A percentile compares a stretch with the other conserved stretches of the same genome.
Conservation (phyloP, 2,797 vertebrate species). For the Phataginus tricuspis region DNA sequence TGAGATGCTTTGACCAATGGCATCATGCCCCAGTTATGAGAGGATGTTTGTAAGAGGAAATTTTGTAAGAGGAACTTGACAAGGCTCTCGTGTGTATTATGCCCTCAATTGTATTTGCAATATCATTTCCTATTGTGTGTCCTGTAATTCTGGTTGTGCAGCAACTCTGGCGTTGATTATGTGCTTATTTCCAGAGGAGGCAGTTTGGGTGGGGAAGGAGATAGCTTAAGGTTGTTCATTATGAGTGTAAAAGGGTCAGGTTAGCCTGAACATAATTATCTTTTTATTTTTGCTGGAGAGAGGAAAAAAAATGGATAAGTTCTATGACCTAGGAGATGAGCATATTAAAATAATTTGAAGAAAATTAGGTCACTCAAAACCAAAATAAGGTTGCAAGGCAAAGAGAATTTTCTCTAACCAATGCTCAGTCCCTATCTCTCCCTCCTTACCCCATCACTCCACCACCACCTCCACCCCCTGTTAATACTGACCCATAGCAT, state of each 20-base stretch:
- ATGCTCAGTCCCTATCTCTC: not conserved
- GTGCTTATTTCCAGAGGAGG: slow-evolving; percentile 61
- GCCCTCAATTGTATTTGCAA: slow-evolving; percentile 64
- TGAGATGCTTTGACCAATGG: not conserved
- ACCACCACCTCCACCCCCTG: not conserved
- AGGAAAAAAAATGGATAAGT: not conserved
- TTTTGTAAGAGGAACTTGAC: slow-evolving; percentile 71
- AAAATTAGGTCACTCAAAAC: slow-evolving; percentile 26
- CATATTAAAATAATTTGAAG: slow-evolving; percentile 20
- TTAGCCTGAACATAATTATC: not conserved
- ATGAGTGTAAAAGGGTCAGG: slow-evolving; percentile 28
- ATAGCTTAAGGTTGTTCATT: not conserved
- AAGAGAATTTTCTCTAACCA: not conserved
- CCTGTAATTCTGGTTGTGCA: slow-evolving; percentile 73
- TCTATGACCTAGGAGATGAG: slow-evolving; percentile 29
- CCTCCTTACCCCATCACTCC: not conserved
- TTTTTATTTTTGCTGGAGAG: not conserved
- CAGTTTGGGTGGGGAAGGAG: slow-evolving; percentile 54
- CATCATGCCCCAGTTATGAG: slow-evolving; percentile 10
- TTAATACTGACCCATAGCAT: not conserved
- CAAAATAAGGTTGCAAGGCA: not conserved
- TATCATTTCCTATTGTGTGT: slow-evolving; percentile 70
- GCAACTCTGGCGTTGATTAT: not conserved
- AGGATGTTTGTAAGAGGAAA: slow-evolving; percentile 68
- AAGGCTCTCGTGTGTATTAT: slow-evolving; percentile 16